phyloP scores from a whole-genome alignment of 2,113 vertebrate genomes.

The Halichoerus grypus region DNA sequence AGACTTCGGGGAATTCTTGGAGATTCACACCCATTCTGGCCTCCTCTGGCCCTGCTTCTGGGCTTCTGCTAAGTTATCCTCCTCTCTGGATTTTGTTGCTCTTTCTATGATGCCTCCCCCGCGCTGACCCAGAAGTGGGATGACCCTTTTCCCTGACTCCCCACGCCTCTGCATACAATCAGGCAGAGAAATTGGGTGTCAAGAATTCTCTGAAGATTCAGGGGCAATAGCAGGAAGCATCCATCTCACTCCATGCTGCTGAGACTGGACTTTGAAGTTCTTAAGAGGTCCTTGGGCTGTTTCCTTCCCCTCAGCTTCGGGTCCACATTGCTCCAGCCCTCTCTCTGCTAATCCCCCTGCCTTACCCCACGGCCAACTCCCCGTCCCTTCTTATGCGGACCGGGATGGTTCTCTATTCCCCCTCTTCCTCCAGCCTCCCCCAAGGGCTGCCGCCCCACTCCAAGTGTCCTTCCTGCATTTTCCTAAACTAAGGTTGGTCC shows the following conservation, averaged over 20 bases:
- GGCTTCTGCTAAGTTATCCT: background rate
- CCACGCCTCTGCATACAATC: background rate
- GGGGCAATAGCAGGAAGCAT: background rate
- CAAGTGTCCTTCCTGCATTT: background rate
- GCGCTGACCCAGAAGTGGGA: background rate
- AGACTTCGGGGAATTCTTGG: background rate
- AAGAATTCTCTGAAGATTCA: background rate
- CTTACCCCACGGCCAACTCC: rapidly evolving
- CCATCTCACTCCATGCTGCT: background rate
- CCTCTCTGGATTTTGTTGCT: background rate
- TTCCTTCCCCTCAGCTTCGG: background rate
- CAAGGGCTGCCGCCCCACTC: background rate
- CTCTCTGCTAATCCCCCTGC: background rate
- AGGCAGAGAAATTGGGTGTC: background rate
- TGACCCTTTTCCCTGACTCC: background rate
- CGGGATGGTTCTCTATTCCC: background rate
- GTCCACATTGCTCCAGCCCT: background rate
- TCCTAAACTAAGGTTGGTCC: background rate
- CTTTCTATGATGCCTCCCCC: background rate
- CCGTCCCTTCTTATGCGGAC: background rate
- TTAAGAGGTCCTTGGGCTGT: background rate
- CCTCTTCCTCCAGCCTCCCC: background rate
- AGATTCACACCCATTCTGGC: rapidly evolving
- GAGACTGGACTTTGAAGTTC: background rate
- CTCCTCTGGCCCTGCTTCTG: background rate